A percentile compares a stretch with the other conserved stretches of the same genome.
phyloP scores from a whole-genome alignment of 1,140 invertebrate species.

The Drosophila mojavensis region DNA sequence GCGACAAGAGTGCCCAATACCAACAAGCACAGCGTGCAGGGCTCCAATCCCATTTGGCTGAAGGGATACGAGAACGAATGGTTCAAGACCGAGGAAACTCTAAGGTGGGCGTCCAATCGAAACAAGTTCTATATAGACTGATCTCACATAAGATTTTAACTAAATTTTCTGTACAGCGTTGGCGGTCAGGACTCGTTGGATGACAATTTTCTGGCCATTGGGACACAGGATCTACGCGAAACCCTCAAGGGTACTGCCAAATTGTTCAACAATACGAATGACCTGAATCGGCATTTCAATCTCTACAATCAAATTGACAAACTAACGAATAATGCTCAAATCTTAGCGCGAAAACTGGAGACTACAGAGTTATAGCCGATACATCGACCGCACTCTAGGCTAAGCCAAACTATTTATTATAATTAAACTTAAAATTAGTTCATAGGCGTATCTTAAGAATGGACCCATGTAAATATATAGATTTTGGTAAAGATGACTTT shows the following conservation, averaged over 20 bases:
- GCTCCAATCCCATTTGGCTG: constrained; percentile 97
- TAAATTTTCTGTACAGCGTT: constrained; percentile 47
- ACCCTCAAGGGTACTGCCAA: constrained; percentile 79
- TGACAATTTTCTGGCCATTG: constrained; percentile 87
- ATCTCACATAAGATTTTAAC: neutral
- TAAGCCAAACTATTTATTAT: constrained; percentile 58
- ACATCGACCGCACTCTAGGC: neutral
- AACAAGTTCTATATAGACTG: neutral
- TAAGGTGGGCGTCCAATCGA: constrained; percentile 85
- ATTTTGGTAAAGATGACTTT: constrained; percentile 12
- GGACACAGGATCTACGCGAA: constrained; percentile 72
- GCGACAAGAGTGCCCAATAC: constrained; percentile 93
- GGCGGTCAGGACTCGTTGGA: constrained; percentile 94
- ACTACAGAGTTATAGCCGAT: constrained; percentile 88
- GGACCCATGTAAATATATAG: constrained; percentile 46
- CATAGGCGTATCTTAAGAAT: constrained; percentile 5
- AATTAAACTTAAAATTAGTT: constrained; percentile 22
- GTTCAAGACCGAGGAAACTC: constrained; percentile 94
- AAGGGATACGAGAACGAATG: constrained; percentile 97
- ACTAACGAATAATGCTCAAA: constrained; percentile 86
- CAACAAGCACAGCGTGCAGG: constrained; percentile 96
- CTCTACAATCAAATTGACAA: constrained; percentile 87
- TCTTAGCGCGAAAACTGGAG: constrained; percentile 91
- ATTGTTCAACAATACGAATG: constrained; percentile 85
- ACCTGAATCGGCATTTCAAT: constrained; percentile 87